Evolutionary conservation across 2,888 invertebrate species (phyloP).

Genomic region (Pycnomerus fuliginosus): DNA sequence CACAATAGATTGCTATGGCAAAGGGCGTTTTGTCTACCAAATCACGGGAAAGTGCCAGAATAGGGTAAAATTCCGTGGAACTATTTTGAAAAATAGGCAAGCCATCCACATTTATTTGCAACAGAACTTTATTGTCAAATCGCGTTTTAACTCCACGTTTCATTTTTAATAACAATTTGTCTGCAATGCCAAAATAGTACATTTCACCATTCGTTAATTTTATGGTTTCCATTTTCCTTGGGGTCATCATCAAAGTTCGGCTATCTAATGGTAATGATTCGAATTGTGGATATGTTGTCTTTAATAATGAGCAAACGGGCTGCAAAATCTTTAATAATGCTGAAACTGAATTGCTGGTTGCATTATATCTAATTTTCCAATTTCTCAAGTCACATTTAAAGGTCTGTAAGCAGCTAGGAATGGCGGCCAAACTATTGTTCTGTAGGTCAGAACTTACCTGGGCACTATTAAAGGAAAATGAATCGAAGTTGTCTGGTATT

Average conservation of each 20-base stretch:
- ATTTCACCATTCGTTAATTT: slow-evolving; percentile 5
- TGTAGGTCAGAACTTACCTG: no score
- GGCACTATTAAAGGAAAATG: no score
- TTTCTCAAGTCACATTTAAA: no score
- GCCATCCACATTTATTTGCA: slow-evolving; percentile 21
- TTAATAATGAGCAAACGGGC: slow-evolving; percentile 1
- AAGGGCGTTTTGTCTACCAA: slow-evolving; percentile 10
- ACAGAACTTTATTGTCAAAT: not conserved
- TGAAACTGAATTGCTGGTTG: slow-evolving; percentile 3
- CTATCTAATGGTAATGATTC: slow-evolving; percentile 5
- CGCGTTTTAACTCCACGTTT: slow-evolving; percentile 1
- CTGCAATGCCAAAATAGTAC: slow-evolving; percentile 6
- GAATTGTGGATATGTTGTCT: slow-evolving; percentile 4
- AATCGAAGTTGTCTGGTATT: no score
- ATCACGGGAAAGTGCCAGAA: slow-evolving; percentile 10
- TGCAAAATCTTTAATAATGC: not conserved
- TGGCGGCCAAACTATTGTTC: no score
- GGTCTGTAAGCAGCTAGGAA: no score
- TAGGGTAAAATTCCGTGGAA: slow-evolving; percentile 9
- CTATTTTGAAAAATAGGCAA: slow-evolving; percentile 18
- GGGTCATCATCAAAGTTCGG: slow-evolving; percentile 1
- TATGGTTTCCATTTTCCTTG: not conserved
- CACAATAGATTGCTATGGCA: slow-evolving; percentile 14
- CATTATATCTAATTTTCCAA: slow-evolving; percentile 1
- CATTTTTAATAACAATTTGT: slow-evolving; percentile 3